Evolutionary conservation across 2,797 vertebrate genomes (phyloP).

Genomic region (Gorsachius magnificus): DNA sequence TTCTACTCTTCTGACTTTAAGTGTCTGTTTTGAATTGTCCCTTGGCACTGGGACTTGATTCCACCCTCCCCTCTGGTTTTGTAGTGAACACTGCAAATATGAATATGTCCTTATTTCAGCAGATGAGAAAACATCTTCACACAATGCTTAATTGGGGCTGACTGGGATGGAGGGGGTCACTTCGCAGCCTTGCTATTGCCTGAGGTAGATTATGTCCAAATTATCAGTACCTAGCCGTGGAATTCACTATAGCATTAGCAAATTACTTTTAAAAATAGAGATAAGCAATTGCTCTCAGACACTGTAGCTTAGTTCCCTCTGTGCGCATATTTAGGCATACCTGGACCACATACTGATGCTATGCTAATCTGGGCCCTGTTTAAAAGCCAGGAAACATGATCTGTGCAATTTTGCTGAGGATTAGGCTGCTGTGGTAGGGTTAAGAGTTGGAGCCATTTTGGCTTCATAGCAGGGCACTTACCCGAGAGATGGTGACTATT

Average conservation of each 20-base stretch:
- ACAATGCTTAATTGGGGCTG: neutral
- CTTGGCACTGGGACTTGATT: neutral
- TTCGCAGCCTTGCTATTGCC: neutral
- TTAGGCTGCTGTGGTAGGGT: neutral
- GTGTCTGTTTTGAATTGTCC: neutral
- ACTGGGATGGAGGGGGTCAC: neutral
- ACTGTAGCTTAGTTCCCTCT: neutral
- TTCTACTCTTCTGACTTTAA: neutral
- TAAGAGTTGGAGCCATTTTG: neutral
- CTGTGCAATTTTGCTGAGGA: neutral
- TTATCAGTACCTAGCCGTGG: neutral
- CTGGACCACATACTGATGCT: neutral
- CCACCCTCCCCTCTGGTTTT: neutral
- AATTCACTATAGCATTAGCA: neutral
- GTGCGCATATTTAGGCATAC: neutral
- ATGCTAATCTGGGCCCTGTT: neutral
- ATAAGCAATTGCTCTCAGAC: neutral
- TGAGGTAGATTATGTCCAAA: neutral
- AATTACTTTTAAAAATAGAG: neutral
- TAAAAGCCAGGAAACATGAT: neutral
- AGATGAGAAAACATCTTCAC: neutral
- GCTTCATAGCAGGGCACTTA: neutral
- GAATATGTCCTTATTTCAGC: neutral
- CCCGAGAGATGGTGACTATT: neutral
- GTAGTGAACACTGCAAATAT: neutral